phyloP scores from a whole-genome alignment of 2,113 vertebrate species.

The Ciconia maguari region DNA sequence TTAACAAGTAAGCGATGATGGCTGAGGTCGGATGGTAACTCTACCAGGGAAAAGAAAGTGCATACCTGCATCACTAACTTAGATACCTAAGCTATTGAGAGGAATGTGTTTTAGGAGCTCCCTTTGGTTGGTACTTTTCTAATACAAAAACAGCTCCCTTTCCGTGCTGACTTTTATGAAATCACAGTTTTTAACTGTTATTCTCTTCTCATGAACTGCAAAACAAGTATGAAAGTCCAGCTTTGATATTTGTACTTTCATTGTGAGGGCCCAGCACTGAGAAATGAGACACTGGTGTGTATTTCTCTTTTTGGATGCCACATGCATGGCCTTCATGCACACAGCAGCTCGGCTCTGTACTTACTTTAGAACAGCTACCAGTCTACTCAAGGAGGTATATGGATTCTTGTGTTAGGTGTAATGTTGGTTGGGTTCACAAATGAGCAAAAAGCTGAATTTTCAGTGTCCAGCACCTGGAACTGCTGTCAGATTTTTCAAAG shows the following conservation, averaged over 20 bases:
- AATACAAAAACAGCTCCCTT: not conserved
- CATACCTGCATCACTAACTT: not conserved
- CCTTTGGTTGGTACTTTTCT: not conserved
- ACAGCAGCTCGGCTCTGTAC: not conserved
- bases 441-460: not conserved
- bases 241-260: not conserved
- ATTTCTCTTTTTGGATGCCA: rapidly evolving
- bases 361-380: not conserved
- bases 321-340: not conserved
- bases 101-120: not conserved
- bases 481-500: not conserved
- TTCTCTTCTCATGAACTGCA: not conserved
- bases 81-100: not conserved
- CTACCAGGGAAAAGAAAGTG: not conserved
- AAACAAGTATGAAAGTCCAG: not conserved
- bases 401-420: not conserved
- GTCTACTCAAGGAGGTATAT: not conserved
- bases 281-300: not conserved
- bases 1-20: not conserved
- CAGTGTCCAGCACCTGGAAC: not conserved
- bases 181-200: not conserved
- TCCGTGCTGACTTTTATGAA: not conserved
- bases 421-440: not conserved
- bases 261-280: not conserved
- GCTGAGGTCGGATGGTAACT: not conserved